Percentiles rank a stretch among this genome's conserved stretches.
Conservation (phyloP, 2,797 vertebrate species). For the Sebastes kiyomatsui region DNA sequence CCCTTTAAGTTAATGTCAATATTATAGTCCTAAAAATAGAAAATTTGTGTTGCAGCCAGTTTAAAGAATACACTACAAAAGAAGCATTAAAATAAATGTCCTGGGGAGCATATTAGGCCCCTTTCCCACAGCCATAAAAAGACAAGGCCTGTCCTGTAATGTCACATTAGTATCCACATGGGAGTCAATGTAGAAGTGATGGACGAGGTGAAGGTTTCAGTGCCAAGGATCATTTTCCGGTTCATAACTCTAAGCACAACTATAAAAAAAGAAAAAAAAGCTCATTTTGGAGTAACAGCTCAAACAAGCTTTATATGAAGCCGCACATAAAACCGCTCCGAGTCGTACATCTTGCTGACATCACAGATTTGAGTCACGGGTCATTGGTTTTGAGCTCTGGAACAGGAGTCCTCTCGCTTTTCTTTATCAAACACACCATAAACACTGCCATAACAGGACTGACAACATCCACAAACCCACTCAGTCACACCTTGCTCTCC, state of each 20-base stretch:
- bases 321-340: slow-evolving; percentile 18
- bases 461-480: slow-evolving; percentile 21
- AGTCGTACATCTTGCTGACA: slow-evolving; percentile 30
- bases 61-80: background rate
- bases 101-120: background rate
- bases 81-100: background rate
- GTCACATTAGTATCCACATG: slow-evolving; percentile 30
- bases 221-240: slow-evolving; percentile 39
- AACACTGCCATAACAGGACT: slow-evolving; percentile 11
- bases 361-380: slow-evolving; percentile 28
- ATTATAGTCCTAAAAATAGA: slow-evolving; percentile 21
- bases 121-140: background rate
- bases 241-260: slow-evolving; percentile 40
- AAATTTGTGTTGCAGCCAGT: background rate
- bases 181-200: slow-evolving; percentile 58
- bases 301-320: slow-evolving; percentile 34
- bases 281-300: slow-evolving; percentile 36
- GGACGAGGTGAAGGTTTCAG: slow-evolving; percentile 41
- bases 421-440: slow-evolving; percentile 13
- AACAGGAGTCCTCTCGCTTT: background rate
- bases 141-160: background rate
- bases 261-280: slow-evolving; percentile 16
- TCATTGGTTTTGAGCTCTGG: slow-evolving; percentile 26
- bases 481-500: slow-evolving; percentile 20
- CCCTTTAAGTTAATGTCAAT: slow-evolving; percentile 18